These are phyloP conservation scores for Lepilemur ruficaudatus DNA, from an alignment of 2,797 vertebrate genomes.

Conservation along the genomic window DNA sequence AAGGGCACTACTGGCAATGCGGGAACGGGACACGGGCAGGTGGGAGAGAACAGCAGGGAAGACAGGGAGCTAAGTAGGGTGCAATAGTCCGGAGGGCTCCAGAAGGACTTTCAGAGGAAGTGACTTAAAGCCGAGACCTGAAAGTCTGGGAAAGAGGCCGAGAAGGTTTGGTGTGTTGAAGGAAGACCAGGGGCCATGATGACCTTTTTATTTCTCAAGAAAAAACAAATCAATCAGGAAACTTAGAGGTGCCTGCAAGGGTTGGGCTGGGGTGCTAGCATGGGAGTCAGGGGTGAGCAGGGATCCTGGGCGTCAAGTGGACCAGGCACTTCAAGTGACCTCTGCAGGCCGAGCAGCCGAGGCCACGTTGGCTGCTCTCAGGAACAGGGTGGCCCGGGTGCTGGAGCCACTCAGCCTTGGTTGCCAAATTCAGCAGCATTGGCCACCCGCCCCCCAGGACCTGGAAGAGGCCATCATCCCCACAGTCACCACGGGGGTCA, in stretches of 20 bases:
- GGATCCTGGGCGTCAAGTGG: not conserved
- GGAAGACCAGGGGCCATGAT: too few relatives aligned
- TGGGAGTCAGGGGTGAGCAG: not conserved
- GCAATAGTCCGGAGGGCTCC: not conserved
- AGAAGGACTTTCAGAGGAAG: not conserved
- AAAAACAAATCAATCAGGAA: not conserved
- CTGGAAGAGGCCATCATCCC: not conserved
- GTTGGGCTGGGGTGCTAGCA: not conserved
- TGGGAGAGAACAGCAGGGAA: not conserved
- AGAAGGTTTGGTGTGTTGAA: accelerated
- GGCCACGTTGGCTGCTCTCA: not conserved
- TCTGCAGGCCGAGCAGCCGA: not conserved
- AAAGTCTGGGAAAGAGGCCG: not conserved
- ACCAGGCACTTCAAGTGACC: not conserved
- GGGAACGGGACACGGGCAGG: accelerated
- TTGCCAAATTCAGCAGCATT: not conserved
- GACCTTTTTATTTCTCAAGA: not conserved
- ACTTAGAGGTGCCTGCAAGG: too few relatives aligned
- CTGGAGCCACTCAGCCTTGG: not conserved
- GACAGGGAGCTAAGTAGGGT: not conserved
- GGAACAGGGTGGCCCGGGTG: not conserved
- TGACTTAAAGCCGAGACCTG: not conserved
- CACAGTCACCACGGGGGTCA: not conserved
- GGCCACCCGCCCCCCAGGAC: not conserved
- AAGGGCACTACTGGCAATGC: accelerated